These are phyloP conservation scores for Hoplostethus mediterraneus DNA, from an alignment of 2,797 vertebrate genomes.

Conservation along the genomic window DNA sequence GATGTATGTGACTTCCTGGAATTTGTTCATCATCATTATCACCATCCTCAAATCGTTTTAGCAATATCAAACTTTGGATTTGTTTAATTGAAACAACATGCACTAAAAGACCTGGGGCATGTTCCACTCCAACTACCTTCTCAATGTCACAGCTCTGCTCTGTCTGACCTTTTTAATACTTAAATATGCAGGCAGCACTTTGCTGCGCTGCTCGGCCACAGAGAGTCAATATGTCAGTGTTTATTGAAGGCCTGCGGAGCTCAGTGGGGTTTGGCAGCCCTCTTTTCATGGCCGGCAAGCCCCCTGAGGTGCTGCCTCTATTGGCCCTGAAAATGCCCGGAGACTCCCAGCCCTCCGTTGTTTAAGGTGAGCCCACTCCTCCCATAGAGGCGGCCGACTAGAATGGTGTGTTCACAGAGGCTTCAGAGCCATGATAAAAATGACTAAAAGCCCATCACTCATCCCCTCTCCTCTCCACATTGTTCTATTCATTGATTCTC, in stretches of 20 bases:
- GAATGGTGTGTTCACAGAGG: slow-evolving; percentile 62
- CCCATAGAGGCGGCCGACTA: slow-evolving; percentile 71
- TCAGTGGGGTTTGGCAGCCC: slow-evolving; percentile 81
- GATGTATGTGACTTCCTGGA: no score
- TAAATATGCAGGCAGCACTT: slow-evolving; percentile 88
- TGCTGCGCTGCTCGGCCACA: slow-evolving; percentile 83
- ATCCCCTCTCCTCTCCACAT: slow-evolving; percentile 67
- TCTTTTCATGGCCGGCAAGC: slow-evolving; percentile 85
- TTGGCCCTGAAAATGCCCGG: slow-evolving; percentile 79
- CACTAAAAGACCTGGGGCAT: slow-evolving; percentile 8
- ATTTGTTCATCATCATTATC: background rate
- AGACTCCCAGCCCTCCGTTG: slow-evolving; percentile 82
- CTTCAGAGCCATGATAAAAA: slow-evolving; percentile 83
- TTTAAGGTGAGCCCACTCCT: slow-evolving; percentile 88
- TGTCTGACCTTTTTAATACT: slow-evolving; percentile 78
- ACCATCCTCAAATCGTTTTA: background rate
- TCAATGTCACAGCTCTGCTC: slow-evolving; percentile 61
- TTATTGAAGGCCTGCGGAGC: slow-evolving; percentile 89
- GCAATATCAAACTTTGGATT: background rate
- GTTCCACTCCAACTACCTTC: slow-evolving; percentile 34
- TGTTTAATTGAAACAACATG: slow-evolving; percentile 4
- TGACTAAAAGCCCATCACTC: slow-evolving; percentile 82
- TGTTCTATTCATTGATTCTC: slow-evolving; percentile 46
- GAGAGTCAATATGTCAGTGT: slow-evolving; percentile 87
- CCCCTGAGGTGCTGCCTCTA: slow-evolving; percentile 89